Conservation (phyloP, 2,797 vertebrate genomes). For the Crocodylus rhombifer region DNA sequence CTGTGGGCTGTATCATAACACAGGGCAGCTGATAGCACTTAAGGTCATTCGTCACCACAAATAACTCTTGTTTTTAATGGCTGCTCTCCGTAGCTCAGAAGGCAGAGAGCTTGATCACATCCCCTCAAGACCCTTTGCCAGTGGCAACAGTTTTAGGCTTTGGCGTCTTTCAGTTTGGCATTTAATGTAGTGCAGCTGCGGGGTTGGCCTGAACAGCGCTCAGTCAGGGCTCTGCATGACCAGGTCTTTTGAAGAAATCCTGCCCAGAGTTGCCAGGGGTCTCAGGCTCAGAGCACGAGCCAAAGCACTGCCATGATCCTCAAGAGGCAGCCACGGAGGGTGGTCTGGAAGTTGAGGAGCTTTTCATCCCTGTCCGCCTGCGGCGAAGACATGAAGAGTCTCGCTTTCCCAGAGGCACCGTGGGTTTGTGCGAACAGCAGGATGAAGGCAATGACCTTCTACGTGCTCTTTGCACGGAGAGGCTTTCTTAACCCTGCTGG, state of each 20-base stretch:
- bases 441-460: neutral
- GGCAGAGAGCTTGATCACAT: neutral
- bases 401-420: rapidly evolving
- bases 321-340: neutral
- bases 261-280: neutral
- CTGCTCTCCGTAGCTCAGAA: neutral
- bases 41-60: neutral
- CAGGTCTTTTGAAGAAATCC: rapidly evolving
- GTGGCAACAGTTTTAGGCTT: neutral
- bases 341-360: neutral
- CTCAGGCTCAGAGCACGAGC: neutral
- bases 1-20: neutral
- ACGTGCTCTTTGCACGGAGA: neutral
- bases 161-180: neutral
- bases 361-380: neutral
- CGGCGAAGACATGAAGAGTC: neutral
- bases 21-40: neutral
- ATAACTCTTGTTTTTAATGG: neutral
- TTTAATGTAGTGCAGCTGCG: rapidly evolving
- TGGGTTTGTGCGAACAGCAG: neutral
- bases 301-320: rapidly evolving
- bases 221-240: too few species aligned
- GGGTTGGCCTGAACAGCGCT: neutral
- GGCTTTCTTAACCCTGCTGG: neutral
- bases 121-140: neutral